Evolutionary conservation across 2,888 invertebrate species (phyloP).

Genomic region (Hartigia nigra): DNA sequence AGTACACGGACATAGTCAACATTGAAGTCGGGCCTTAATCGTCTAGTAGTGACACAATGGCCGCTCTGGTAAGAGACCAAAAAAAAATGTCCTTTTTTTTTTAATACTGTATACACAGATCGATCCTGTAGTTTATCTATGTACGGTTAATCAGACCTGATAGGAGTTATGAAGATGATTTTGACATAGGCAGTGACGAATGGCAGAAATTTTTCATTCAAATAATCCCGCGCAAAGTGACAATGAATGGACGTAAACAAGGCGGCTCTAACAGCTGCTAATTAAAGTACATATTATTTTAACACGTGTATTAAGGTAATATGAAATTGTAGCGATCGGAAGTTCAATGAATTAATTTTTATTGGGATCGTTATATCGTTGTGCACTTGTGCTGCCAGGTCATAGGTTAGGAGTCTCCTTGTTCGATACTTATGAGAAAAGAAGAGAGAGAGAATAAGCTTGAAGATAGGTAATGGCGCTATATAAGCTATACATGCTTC

Average conservation of each 20-base stretch:
- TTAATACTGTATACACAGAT: no score
- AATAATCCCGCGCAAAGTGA: neutral
- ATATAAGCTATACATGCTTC: no score
- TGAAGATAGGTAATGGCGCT: neutral
- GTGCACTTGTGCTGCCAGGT: neutral
- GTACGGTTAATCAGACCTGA: no score
- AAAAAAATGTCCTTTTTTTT: no score
- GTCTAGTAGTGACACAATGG: no score
- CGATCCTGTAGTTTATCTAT: no score
- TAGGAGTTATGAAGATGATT: no score
- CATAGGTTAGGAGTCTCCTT: neutral
- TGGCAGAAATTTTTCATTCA: no score
- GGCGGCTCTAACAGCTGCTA: neutral
- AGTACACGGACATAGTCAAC: neutral
- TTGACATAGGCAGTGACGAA: no score
- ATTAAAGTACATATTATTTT: neutral
- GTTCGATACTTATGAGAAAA: neutral
- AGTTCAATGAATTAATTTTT: neutral
- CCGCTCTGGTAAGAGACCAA: no score
- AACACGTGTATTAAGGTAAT: rapidly evolving
- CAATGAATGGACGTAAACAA: neutral
- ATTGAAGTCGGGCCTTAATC: neutral
- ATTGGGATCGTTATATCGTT: neutral
- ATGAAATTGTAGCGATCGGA: neutral
- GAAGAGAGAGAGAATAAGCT: neutral